A percentile compares a stretch with the other conserved stretches of the same genome.
phyloP scores from a whole-genome alignment of 64 coral and sea anemone genomes.

The Montipora sp. region DNA sequence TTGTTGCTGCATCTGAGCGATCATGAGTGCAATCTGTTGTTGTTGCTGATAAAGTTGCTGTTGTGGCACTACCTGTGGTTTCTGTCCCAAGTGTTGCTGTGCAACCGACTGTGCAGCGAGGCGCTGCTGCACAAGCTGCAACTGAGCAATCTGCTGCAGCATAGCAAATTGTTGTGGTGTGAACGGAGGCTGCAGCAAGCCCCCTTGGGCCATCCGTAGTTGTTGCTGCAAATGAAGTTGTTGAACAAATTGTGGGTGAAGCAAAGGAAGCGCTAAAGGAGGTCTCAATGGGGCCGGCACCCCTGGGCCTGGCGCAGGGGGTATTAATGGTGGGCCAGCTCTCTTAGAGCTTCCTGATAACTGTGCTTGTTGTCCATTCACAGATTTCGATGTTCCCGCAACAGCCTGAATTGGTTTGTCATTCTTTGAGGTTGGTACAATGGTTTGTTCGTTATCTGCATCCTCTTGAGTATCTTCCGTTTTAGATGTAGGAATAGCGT shows the following conservation, averaged over 20 bases:
- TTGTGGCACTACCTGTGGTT: conserved; percentile 65
- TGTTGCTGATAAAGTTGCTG: conserved; percentile 94
- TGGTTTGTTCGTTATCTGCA: conserved; percentile 27
- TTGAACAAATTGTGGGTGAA: conserved; percentile 92
- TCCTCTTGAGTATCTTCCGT: conserved; percentile 60
- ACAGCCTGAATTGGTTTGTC: conserved; percentile 20
- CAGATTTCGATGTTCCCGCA: conserved; percentile 26
- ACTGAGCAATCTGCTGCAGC: conserved; percentile 86
- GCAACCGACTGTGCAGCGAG: conserved; percentile 81
- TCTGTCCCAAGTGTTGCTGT: conserved; percentile 81
- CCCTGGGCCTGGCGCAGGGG: conserved; percentile 38
- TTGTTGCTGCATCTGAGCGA: conserved; percentile 94
- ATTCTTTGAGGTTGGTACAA: not conserved
- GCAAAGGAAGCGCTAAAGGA: conserved; percentile 71
- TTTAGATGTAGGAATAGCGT: conserved; percentile 23
- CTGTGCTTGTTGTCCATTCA: conserved; percentile 42
- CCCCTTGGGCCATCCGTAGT: conserved; percentile 92
- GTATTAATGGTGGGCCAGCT: conserved; percentile 52
- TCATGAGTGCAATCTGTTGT: conserved; percentile 95
- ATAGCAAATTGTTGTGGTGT: conserved; percentile 87
- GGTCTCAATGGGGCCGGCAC: conserved; percentile 75
- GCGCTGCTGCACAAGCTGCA: conserved; percentile 89
- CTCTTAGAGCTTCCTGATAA: conserved; percentile 66
- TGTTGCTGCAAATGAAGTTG: conserved; percentile 83
- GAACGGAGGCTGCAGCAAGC: conserved; percentile 82